Conservation (phyloP, 1,140 invertebrate genomes). For the Chrysomallon squamiferum region DNA sequence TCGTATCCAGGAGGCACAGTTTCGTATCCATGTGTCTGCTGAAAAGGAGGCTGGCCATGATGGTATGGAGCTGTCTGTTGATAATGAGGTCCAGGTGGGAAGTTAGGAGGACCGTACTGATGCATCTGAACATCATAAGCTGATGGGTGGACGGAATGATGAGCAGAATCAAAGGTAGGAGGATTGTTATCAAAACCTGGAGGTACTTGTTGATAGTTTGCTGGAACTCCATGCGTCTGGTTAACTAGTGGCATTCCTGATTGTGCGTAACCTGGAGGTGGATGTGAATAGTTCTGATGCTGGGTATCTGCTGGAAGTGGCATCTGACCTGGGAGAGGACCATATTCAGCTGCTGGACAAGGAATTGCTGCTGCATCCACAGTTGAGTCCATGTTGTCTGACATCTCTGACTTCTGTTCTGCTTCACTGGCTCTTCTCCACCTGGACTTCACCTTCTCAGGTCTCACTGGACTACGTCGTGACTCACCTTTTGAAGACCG, state of each 20-base stretch:
- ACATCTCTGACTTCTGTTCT: conserved; percentile 63
- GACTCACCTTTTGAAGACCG: conserved; percentile 1
- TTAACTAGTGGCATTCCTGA: too few species aligned
- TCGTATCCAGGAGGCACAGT: too few species aligned
- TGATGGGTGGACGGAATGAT: background rate
- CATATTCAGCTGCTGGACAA: too few species aligned
- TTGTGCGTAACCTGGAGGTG: conserved; percentile 12
- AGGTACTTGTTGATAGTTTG: background rate
- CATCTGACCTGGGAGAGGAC: too few species aligned
- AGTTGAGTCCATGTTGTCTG: background rate
- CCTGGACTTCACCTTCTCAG: conserved; percentile 84
- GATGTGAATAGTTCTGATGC: background rate
- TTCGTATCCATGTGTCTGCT: conserved; percentile 1
- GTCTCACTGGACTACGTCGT: conserved; percentile 63
- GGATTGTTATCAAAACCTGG: background rate
- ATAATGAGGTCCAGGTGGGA: conserved; percentile 7
- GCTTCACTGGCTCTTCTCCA: conserved; percentile 84
- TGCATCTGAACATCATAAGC: conserved; percentile 4
- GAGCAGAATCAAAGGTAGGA: background rate
- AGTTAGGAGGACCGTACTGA: conserved; percentile 10
- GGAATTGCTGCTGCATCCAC: background rate
- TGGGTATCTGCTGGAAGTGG: too few species aligned
- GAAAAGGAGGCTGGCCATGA: conserved; percentile 5
- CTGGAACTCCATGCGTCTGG: background rate
- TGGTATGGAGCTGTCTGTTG: background rate